phyloP scores from a whole-genome alignment of 1,140 invertebrate species.

The Drosophila nikananu region DNA sequence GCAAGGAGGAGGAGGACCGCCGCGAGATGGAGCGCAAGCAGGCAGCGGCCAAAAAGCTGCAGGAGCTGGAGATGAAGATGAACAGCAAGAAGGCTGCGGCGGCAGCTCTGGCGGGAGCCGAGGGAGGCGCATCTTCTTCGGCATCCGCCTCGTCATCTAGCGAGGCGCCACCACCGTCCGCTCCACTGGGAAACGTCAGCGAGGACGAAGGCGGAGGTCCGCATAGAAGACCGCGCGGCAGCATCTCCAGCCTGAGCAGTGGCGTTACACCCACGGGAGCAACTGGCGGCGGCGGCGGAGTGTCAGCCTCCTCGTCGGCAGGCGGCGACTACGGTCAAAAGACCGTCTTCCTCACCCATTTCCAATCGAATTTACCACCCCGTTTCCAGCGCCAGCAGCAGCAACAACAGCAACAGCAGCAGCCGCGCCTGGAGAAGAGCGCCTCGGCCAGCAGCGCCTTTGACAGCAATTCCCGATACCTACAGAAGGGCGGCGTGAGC shows the following conservation, averaged over 20 bases:
- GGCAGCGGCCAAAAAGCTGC: constrained; percentile 88
- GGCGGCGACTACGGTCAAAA: constrained; percentile 66
- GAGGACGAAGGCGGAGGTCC: constrained; percentile 59
- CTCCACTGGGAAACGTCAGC: constrained; percentile 51
- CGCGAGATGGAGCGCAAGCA: constrained; percentile 88
- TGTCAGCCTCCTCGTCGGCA: constrained; percentile 12
- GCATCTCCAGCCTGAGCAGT: constrained; percentile 61
- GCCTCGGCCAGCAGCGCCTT: constrained; percentile 85
- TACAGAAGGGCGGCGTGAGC: constrained; percentile 66
- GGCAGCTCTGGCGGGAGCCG: constrained; percentile 22
- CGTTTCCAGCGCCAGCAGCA: constrained; percentile 93
- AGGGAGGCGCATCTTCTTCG: constrained; percentile 2
- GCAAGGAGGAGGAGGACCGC: constrained; percentile 91
- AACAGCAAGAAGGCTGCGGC: constrained; percentile 86
- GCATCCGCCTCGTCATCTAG: not conserved
- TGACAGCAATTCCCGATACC: constrained; percentile 85
- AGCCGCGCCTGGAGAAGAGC: constrained; percentile 83
- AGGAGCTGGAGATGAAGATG: constrained; percentile 88
- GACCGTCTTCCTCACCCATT: constrained; percentile 89
- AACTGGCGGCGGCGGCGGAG: constrained; percentile 12
- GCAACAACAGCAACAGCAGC: constrained; percentile 62
- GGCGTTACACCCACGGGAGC: constrained; percentile 27
- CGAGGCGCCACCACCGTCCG: constrained; percentile 20
- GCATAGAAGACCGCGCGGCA: constrained; percentile 64
- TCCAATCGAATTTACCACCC: constrained; percentile 93